phyloP scores from a whole-genome alignment of 2,888 invertebrate species.

The Argyresthia goedartella region DNA sequence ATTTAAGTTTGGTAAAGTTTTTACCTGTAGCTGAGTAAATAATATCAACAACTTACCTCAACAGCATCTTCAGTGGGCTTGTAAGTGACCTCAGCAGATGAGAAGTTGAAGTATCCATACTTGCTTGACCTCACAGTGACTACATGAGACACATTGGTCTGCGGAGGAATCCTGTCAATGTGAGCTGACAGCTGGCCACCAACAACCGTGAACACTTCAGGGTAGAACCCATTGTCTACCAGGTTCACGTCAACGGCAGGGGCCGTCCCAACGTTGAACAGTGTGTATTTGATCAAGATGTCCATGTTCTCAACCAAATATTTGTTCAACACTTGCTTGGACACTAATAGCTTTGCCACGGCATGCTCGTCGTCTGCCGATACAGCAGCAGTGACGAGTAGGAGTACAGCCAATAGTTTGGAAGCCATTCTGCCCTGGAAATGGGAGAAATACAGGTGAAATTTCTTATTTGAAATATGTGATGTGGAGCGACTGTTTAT shows the following conservation, averaged over 20 bases:
- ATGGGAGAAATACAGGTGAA: neutral
- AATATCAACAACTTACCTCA: conserved; percentile 58
- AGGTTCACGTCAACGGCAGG: conserved; percentile 92
- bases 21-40: no score
- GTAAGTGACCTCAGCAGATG: conserved; percentile 94
- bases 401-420: conserved; percentile 52
- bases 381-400: conserved; percentile 54
- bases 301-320: conserved; percentile 98
- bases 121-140: conserved; percentile 91
- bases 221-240: conserved; percentile 92
- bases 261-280: conserved; percentile 93
- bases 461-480: no score
- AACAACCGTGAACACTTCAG: conserved; percentile 90
- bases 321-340: conserved; percentile 95
- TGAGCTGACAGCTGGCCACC: conserved; percentile 87
- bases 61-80: conserved; percentile 85
- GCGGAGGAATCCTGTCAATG: conserved; percentile 92
- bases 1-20: no score
- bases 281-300: conserved; percentile 92
- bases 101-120: conserved; percentile 97
- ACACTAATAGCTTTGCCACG: conserved; percentile 86
- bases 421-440: conserved; percentile 37
- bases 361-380: conserved; percentile 78
- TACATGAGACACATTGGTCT: conserved; percentile 93
- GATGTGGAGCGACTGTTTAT: neutral